phyloP scores from a whole-genome alignment of 2,113 vertebrate species.

The Loxodonta africana region DNA sequence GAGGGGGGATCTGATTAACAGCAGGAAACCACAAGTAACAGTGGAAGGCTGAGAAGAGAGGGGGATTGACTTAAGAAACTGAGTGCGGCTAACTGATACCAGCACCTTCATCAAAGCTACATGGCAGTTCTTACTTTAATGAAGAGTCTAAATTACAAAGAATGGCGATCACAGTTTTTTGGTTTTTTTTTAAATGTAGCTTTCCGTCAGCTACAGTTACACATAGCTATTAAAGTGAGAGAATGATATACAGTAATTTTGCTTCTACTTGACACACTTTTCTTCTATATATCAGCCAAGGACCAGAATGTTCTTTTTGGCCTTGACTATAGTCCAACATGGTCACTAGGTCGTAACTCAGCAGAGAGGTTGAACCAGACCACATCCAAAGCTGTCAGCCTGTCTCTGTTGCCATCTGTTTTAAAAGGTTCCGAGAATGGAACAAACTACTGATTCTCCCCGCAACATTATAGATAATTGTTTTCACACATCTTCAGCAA shows the following conservation, averaged over 20 bases:
- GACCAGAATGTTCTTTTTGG: not conserved
- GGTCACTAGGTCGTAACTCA: not conserved
- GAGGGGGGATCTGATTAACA: not conserved
- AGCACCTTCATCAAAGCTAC: not conserved
- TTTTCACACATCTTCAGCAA: conserved; percentile 41
- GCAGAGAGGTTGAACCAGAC: not conserved
- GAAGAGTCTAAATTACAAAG: not conserved
- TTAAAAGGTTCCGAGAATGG: not conserved
- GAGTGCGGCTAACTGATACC: not conserved
- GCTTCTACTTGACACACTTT: conserved; percentile 13
- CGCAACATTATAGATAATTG: conserved; percentile 17
- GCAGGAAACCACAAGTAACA: not conserved
- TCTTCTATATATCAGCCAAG: not conserved
- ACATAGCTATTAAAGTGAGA: not conserved
- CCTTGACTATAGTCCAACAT: not conserved
- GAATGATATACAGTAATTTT: not conserved
- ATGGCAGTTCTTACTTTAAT: fast-evolving
- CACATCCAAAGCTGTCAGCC: not conserved
- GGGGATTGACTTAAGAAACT: not conserved
- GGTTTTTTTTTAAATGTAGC: not conserved
- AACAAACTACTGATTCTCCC: not conserved
- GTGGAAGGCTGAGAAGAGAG: not conserved
- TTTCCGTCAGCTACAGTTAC: not conserved
- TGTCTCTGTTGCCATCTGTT: not conserved
- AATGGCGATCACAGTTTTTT: not conserved